A percentile compares a stretch with the other conserved stretches of the same genome.
Conservation (phyloP, 2,113 vertebrate species). For the Cyprinodon brontotheroides region DNA sequence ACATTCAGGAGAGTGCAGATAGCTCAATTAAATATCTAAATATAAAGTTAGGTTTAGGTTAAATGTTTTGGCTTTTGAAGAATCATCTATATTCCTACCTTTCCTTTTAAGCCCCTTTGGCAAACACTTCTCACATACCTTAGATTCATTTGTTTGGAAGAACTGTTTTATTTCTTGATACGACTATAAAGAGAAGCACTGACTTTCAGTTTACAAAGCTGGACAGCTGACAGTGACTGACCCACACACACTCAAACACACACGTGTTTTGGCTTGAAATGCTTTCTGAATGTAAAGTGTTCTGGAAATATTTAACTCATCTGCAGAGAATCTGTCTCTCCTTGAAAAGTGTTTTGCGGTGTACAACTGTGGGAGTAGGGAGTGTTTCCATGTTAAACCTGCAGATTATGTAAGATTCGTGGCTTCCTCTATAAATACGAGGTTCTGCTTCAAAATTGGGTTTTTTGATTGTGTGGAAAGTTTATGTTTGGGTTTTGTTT, state of each 20-base stretch:
- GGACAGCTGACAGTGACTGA: constrained; percentile 27
- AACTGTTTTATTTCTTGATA: not conserved
- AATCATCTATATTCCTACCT: not conserved
- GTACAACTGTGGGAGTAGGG: constrained; percentile 37
- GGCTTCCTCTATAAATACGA: constrained; percentile 27
- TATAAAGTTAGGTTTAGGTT: not conserved
- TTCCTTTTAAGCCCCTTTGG: constrained; percentile 6
- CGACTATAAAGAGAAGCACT: not conserved
- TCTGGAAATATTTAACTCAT: constrained; percentile 43
- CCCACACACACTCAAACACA: constrained; percentile 32
- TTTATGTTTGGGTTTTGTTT: constrained; percentile 26
- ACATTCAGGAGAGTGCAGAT: constrained; percentile 32
- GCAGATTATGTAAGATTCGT: constrained; percentile 25
- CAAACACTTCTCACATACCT: constrained; percentile 7
- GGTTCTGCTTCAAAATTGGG: constrained; percentile 24
- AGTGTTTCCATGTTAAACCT: constrained; percentile 28
- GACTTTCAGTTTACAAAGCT: constrained; percentile 30
- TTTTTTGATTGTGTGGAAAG: constrained; percentile 59
- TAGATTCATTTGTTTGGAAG: constrained; percentile 4
- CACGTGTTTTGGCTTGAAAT: constrained; percentile 26
- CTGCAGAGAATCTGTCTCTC: constrained; percentile 32
- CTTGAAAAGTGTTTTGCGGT: constrained; percentile 40
- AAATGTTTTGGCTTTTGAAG: not conserved
- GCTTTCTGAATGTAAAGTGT: constrained; percentile 22
- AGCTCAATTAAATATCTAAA: constrained; percentile 24